Base-by-base conservation (phyloP, 2,113 vertebrate species). In the Cryptotis parvus region DNA sequence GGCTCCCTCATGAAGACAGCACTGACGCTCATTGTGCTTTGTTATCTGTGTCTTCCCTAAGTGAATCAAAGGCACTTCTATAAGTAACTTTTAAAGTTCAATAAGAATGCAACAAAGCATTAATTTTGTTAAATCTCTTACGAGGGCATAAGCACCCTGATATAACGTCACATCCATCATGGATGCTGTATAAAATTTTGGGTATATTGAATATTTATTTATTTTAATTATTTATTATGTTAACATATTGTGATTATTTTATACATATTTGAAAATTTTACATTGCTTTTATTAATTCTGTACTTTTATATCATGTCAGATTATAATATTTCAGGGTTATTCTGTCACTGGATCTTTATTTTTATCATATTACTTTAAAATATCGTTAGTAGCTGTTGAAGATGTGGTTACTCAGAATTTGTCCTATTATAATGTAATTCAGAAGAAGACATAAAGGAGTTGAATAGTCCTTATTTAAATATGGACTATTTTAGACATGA, bases 51-150 rank as follows among this genome's bases (percentile, higher is more conserved):
- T 58, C 10, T 65, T 31, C 6, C 27, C 26, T 74, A 18, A 29
- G 66, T 65, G 24, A 16, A 73, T 69, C 77, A 91, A 89, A 55
- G 63, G 14, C 89, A 12, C 24, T 88, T 85, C 37, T 76, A 0
- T 66, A 77, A 43, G 58, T 80, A 43, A 78, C 11, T 55, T 89
- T 76, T 77, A 91, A 84, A 93, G 91, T 77, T 79, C 27, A 77
- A 31, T 29, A 80, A 92, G 89, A 76, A 29, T 37, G 37, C 80
- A 93, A 83, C 31, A n/a, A 29, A 92, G 77, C 16, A 18, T 66
- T 22, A 35, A 27, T 43, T 0, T 69, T 79, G 10, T 68, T 92
- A 65, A 7, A 27, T 9, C 1, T 16, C 4, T 0, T 18, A 9
- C 39, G n/a, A 58, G 5, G 41, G 35, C 49, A 66, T 65, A 75